Conservation (phyloP, 2,888 invertebrate genomes). For the Alloscopus bannaensis region DNA sequence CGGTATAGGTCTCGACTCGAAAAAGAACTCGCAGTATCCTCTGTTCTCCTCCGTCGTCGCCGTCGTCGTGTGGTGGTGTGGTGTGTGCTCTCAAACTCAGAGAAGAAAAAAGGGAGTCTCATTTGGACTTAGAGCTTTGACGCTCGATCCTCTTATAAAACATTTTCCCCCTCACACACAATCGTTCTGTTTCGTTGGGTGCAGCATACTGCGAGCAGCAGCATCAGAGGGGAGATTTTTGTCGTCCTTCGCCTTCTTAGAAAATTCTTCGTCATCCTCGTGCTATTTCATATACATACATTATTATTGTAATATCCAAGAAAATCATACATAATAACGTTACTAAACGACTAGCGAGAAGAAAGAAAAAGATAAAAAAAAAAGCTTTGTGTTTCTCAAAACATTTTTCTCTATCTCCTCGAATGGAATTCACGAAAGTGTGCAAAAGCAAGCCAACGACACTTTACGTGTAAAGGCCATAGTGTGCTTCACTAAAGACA, state of each 20-base stretch:
- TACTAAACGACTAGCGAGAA: too few relatives aligned
- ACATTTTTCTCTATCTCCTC: not conserved
- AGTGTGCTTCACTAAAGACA: not conserved
- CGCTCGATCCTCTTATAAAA: slow-evolving; percentile 21
- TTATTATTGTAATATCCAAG: slow-evolving; percentile 28
- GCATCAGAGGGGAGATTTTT: slow-evolving; percentile 30
- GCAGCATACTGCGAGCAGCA: slow-evolving; percentile 51
- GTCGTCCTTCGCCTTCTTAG: slow-evolving; percentile 58
- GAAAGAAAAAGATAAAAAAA: not conserved
- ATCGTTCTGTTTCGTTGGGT: slow-evolving; percentile 58
- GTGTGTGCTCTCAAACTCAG: too few relatives aligned
- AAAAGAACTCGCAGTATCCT: slow-evolving; percentile 27
- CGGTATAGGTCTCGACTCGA: slow-evolving; percentile 7
- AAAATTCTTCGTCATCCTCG: slow-evolving; percentile 62
- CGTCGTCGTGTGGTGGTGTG: not conserved
- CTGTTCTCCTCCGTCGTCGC: slow-evolving; percentile 27
- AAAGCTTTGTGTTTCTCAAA: not conserved
- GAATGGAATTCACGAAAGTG: not conserved
- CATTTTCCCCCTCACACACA: slow-evolving; percentile 38
- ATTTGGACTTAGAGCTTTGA: slow-evolving; percentile 18
- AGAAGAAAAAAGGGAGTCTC: not conserved
- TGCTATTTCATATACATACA: slow-evolving; percentile 57
- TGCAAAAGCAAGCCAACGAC: not conserved
- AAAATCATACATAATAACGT: not conserved
- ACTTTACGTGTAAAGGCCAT: not conserved